Base-by-base conservation (phyloP, 2,888 invertebrate genomes). In the Lasioglossum villosulum region DNA sequence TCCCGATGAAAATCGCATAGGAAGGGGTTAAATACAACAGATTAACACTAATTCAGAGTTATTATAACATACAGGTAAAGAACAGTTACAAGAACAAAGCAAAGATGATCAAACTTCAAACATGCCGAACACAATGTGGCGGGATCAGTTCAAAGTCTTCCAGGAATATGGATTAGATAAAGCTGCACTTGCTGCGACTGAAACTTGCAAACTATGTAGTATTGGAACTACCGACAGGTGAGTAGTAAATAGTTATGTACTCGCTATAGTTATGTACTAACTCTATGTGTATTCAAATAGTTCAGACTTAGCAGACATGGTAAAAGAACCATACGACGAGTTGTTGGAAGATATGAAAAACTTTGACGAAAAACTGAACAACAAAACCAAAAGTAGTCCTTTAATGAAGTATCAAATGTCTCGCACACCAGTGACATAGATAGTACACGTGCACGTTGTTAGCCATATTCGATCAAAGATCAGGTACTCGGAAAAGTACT, bases 101-200 rank as follows among this genome's bases (percentile, higher is more conserved):
- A 19, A 30, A 14, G 52, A 39, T 4, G 37, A 19, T 12, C 4
- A 16, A 27, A 0, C 14, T 39, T 52, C 52, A 0, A 48, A 14
- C 2, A 30, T 23, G 27, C 23, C 2, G 27, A 27, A 68, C 45
- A 74, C 72, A 52, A 78, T 78, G 23, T 93, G 93, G 93, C 84
- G 86, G 68, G 77, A 90, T 5, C 86, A 89, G 56, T 77, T 93
- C 12, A 75, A 82, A 72, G 68, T 89, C 23, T 90, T 93, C 45
- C 90, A 89, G 10, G 48, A 82, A 68, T 76, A 90, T 42, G 92
- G 91, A 2, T 78, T 93, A 52, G 93, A 93, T 12, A 90, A 88
- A 75, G 72, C 80, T 8, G 92, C 92, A 0, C 75, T 93, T 8
- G 88, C 87, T 3, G 85, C 90, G 4, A 74, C 37, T 4, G 39